Percentiles rank a stretch among this genome's conserved stretches.
Evolutionary conservation across 2,113 vertebrate species (phyloP).

Genomic region (Motacilla alba): DNA sequence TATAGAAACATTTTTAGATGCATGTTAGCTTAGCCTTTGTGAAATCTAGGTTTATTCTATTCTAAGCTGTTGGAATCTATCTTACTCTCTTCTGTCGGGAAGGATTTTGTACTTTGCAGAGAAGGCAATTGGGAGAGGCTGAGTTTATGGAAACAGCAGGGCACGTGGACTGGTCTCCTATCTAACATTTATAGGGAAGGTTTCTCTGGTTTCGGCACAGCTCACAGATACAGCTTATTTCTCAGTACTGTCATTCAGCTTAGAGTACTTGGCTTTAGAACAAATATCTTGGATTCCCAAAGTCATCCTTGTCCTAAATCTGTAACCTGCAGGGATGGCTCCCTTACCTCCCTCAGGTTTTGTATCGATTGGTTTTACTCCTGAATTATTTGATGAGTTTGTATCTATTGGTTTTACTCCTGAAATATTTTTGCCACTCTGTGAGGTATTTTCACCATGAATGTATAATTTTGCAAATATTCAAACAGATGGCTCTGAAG

Average conservation of each 20-base stretch:
- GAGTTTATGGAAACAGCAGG: constrained; percentile 11
- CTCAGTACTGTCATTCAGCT: background rate
- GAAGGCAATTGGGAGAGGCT: background rate
- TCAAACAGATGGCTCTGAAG: background rate
- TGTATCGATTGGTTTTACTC: background rate
- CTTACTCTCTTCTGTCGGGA: background rate
- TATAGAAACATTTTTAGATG: background rate
- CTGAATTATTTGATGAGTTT: background rate
- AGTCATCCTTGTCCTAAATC: background rate
- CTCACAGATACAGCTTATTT: background rate
- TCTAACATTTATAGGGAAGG: background rate
- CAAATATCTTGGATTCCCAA: background rate
- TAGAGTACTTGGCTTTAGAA: background rate
- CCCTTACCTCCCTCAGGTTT: background rate
- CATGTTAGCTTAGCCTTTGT: background rate
- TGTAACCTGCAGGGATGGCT: background rate
- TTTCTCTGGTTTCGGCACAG: background rate
- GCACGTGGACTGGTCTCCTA: background rate
- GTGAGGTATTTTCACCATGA: background rate
- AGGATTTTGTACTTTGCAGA: background rate
- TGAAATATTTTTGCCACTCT: background rate
- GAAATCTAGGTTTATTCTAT: background rate
- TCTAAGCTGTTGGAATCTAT: background rate
- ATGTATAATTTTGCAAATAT: background rate
- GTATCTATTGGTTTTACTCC: background rate